These are phyloP conservation scores for Acronicta aceris DNA, from an alignment of 2,888 invertebrate genomes.

Conservation along the genomic window DNA sequence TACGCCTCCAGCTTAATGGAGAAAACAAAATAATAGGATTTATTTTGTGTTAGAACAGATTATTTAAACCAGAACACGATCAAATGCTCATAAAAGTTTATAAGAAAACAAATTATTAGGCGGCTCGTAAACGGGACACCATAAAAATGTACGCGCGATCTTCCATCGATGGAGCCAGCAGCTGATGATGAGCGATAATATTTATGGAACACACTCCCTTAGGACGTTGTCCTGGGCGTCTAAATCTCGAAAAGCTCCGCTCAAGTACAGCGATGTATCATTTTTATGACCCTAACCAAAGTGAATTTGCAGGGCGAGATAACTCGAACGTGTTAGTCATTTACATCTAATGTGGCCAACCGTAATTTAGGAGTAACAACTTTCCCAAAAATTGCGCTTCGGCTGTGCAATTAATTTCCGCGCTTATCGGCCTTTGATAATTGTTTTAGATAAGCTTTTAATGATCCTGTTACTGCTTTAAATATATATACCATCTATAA, in stretches of 20 bases:
- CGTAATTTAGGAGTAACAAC: slow-evolving; percentile 55
- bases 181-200: slow-evolving; percentile 83
- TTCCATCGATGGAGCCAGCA: slow-evolving; percentile 74
- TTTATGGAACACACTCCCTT: slow-evolving; percentile 77
- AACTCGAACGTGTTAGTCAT: slow-evolving; percentile 83
- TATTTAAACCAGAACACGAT: slow-evolving; percentile 64
- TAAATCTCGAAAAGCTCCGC: slow-evolving; percentile 74
- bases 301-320: slow-evolving; percentile 86
- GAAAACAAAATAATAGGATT: slow-evolving; percentile 41
- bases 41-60: slow-evolving; percentile 53
- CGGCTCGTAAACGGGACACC: slow-evolving; percentile 75
- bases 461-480: slow-evolving; percentile 37
- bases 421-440: slow-evolving; percentile 56
- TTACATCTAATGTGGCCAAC: slow-evolving; percentile 73
- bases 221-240: slow-evolving; percentile 68
- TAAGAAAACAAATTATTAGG: slow-evolving; percentile 76
- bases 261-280: slow-evolving; percentile 82
- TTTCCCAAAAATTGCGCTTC: slow-evolving; percentile 50
- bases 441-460: slow-evolving; percentile 55
- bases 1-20: slow-evolving; percentile 8
- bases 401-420: slow-evolving; percentile 53
- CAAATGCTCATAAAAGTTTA: slow-evolving; percentile 74
- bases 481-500: slow-evolving; percentile 45
- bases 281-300: slow-evolving; percentile 84
- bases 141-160: slow-evolving; percentile 71